phyloP scores from a whole-genome alignment of 1,140 invertebrate species.

The Solenopsis fugax region DNA sequence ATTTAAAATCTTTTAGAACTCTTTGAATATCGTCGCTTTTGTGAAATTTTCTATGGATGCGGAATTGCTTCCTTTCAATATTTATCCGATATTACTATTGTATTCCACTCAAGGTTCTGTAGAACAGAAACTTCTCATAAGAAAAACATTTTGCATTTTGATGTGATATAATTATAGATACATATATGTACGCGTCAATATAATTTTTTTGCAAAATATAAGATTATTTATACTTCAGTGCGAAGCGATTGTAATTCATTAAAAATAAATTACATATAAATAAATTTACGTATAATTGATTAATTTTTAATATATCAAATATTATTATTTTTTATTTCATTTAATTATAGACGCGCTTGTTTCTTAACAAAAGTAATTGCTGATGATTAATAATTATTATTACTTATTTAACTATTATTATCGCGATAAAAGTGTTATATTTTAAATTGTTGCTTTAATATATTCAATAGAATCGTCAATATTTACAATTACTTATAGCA shows the following conservation, averaged over 20 bases:
- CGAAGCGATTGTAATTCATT: background rate
- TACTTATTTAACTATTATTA: background rate
- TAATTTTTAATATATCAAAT: background rate
- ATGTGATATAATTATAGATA: background rate
- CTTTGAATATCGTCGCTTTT: background rate
- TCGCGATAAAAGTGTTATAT: background rate
- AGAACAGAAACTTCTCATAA: background rate
- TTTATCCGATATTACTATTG: background rate
- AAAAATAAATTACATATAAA: background rate
- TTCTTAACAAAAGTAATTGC: background rate
- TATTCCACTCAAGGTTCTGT: background rate
- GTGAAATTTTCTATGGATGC: background rate
- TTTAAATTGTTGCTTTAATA: background rate
- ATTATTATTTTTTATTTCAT: conserved; percentile 1
- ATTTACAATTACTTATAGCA: background rate
- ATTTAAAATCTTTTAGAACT: background rate
- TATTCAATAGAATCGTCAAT: background rate
- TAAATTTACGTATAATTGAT: background rate
- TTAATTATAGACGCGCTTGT: background rate
- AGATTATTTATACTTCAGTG: background rate
- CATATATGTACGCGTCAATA: background rate
- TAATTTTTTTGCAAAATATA: conserved; percentile 10
- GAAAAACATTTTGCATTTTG: background rate
- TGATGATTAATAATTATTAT: background rate
- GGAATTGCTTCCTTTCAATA: background rate